phyloP scores from a whole-genome alignment of 2,113 vertebrate species.

The Pogona vitticeps region DNA sequence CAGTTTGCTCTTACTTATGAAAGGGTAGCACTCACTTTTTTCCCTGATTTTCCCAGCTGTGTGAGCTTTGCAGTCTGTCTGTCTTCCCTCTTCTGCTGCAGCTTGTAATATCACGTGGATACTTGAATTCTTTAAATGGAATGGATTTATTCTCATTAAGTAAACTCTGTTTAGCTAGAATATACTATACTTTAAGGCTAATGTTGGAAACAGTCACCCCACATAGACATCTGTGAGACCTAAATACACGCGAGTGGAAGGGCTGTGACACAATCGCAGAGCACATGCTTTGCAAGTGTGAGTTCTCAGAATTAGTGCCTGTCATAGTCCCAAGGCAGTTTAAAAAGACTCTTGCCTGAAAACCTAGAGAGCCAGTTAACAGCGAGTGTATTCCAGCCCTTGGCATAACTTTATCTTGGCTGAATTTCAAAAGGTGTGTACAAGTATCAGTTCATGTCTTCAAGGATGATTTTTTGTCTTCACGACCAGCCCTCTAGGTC shows the following conservation, averaged over 20 bases:
- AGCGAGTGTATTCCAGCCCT: neutral
- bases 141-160: neutral
- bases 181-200: neutral
- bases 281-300: neutral
- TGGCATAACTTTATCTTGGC: no score
- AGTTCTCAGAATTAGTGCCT: no score
- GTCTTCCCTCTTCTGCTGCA: constrained; percentile 62
- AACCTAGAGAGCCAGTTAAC: neutral
- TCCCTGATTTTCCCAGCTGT: constrained; percentile 66
- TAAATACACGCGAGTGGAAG: neutral
- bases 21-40: constrained; percentile 70
- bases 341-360: neutral
- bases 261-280: neutral
- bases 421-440: no score
- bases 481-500: no score
- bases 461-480: no score
- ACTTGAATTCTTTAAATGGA: constrained; percentile 83
- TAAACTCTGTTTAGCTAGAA: no score
- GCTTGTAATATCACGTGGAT: constrained; percentile 87
- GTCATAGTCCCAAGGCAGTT: neutral
- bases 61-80: constrained; percentile 48
- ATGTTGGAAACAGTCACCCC: neutral
- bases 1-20: neutral
- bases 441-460: no score
- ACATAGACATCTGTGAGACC: neutral